phyloP scores from a whole-genome alignment of 2,888 invertebrate genomes.

The Dysmachus trigonus region DNA sequence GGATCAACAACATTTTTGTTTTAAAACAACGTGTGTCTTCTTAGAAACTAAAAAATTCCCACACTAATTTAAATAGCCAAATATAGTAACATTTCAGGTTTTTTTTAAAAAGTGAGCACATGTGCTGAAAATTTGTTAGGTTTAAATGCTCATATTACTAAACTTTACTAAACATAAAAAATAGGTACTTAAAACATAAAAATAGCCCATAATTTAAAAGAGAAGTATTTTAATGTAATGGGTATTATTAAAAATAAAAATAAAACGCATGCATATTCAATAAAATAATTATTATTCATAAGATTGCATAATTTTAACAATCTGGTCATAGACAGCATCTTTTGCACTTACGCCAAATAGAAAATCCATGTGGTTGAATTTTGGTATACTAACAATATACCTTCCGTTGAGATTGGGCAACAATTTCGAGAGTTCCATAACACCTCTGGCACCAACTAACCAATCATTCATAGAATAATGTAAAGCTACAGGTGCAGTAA shows the following conservation, averaged over 20 bases:
- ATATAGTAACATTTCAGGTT: too few species aligned
- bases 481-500: constrained; percentile 64
- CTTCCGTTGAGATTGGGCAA: constrained; percentile 64
- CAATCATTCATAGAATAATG: constrained; percentile 67
- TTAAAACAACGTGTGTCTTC: too few species aligned
- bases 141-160: too few species aligned
- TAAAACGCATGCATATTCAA: neutral
- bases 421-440: constrained; percentile 61
- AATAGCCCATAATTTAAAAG: too few species aligned
- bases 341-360: constrained; percentile 66
- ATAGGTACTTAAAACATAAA: too few species aligned
- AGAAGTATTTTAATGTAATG: neutral
- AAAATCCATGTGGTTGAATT: constrained; percentile 71
- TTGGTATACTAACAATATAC: constrained; percentile 61
- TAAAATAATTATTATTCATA: neutral
- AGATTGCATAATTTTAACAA: neutral
- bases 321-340: constrained; percentile 36
- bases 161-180: too few species aligned
- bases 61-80: too few species aligned
- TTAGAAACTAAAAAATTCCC: too few species aligned
- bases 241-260: neutral
- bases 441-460: constrained; percentile 66
- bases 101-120: too few species aligned
- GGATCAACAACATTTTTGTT: too few species aligned
- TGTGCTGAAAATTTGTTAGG: too few species aligned